Base-by-base conservation (phyloP, 30 jellyfish, hydroid and myxozoan species). In the Chironex yamaguchii region DNA sequence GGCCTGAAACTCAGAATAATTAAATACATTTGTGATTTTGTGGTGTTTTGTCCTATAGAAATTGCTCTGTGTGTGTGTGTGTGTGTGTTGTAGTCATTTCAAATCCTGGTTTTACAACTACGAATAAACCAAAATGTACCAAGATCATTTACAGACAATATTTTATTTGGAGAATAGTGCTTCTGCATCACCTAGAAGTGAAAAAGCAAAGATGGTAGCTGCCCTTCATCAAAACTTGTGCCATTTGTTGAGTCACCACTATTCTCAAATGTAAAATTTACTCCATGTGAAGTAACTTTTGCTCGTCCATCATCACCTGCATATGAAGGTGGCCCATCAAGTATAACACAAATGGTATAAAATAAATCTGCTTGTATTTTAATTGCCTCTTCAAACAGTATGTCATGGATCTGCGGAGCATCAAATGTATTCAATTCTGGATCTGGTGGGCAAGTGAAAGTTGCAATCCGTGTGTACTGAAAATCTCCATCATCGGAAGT, bases 281-380 rank as follows among this genome's bases (percentile, higher is more conserved):
- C 99, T 0, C 97, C 99, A 35, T 94, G 92, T 36, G 90, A 33
- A 0, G 66, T 52, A 24, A 88, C 97, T 64, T 94, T 95, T 49
- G 90, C 76, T 67, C 81, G 85, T 3, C 99, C 99, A 14, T 88
- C 99, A 88, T 94, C 99, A 13, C 99, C 99, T 34, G 98, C 99
- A 94, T 80, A 94, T 14, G 99, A 94, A 0, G 99, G 99, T n/a
- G 99, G 99, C 23, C 99, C 99, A 34, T 94, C 97, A n/a, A 94
- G 48, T 32, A 94, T 35, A 21, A 94, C 91, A 77, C 87, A 34
- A 4, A 94, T 83, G 36, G 89, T 88, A 73, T 94, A 94, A 34
- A 36, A 83, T 0, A 79, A 63, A 23, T 89, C 76, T 35, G 82
- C 97, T 50, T 94, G 82, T 14, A 94, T 71, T 52, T 82, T 90